Conservation (phyloP, 2,888 invertebrate genomes). For the Ophonus ardosiacus region DNA sequence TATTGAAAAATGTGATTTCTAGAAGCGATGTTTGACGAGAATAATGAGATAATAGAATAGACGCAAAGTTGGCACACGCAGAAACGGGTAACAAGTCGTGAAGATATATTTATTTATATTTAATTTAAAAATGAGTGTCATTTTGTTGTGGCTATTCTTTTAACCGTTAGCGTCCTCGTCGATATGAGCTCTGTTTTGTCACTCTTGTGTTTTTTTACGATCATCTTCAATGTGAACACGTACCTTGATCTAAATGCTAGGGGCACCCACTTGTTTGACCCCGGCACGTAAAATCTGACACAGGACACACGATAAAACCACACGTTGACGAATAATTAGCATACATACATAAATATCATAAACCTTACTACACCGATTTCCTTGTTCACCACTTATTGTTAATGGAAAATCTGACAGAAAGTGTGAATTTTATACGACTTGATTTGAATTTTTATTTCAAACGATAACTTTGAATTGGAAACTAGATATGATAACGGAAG, state of each 20-base stretch:
- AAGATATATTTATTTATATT: too few species aligned
- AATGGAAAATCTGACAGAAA: conserved; percentile 27
- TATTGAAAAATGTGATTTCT: too few species aligned
- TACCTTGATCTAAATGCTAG: conserved; percentile 38
- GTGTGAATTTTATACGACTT: conserved; percentile 19
- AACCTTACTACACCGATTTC: conserved; percentile 40
- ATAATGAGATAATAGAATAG: too few species aligned
- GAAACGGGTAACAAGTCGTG: too few species aligned
- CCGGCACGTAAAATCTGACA: conserved; percentile 32
- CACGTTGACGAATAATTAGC: conserved; percentile 36
- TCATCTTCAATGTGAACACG: conserved; percentile 31
- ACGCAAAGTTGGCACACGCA: too few species aligned
- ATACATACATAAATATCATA: conserved; percentile 44
- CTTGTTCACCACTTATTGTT: conserved; percentile 27
- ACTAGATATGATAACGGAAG: conserved; percentile 33
- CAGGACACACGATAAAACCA: conserved; percentile 8
- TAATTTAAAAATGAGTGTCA: too few species aligned
- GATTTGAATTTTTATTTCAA: conserved; percentile 39
- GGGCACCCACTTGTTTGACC: conserved; percentile 38
- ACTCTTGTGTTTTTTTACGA: conserved; percentile 24
- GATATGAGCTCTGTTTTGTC: conserved; percentile 24
- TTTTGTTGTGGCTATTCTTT: background rate
- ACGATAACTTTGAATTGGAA: conserved; percentile 29
- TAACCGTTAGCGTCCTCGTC: background rate
- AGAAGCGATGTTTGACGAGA: too few species aligned